A percentile compares a stretch with the other conserved stretches of the same genome.
phyloP scores from a whole-genome alignment of 2,797 vertebrate genomes.

The Xyrichtys novacula region DNA sequence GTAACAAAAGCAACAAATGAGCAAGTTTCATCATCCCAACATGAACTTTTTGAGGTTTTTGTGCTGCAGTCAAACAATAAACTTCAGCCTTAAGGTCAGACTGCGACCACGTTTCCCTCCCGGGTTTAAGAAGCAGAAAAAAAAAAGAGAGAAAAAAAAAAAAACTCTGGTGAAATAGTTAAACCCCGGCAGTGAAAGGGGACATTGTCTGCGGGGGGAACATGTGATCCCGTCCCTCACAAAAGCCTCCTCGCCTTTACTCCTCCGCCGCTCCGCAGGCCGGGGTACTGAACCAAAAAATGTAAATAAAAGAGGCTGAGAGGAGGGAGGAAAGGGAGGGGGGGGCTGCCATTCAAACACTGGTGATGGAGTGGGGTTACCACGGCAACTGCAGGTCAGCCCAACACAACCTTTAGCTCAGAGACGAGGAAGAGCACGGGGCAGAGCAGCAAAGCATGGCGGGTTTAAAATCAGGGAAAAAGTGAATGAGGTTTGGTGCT shows the following conservation, averaged over 20 bases:
- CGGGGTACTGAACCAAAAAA: slow-evolving; percentile 68
- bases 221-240: slow-evolving; percentile 66
- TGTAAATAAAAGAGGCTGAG: slow-evolving; percentile 58
- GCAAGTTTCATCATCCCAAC: slow-evolving; percentile 9
- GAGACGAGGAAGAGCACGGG: slow-evolving; percentile 1
- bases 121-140: slow-evolving; percentile 1
- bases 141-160: slow-evolving; percentile 9
- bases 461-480: slow-evolving; percentile 11
- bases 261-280: slow-evolving; percentile 42
- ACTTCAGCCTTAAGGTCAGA: slow-evolving; percentile 25
- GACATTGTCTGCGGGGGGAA: slow-evolving; percentile 70
- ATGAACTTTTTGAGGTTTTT: neutral
- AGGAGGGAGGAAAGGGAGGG: slow-evolving; percentile 1
- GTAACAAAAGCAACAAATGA: slow-evolving; percentile 22
- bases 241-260: slow-evolving; percentile 56
- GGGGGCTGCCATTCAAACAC: slow-evolving; percentile 76
- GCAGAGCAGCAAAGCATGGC: no score
- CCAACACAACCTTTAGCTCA: slow-evolving; percentile 79
- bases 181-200: slow-evolving; percentile 67
- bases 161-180: slow-evolving; percentile 41
- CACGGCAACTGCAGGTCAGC: slow-evolving; percentile 84
- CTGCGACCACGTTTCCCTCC: slow-evolving; percentile 13
- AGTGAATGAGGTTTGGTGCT: slow-evolving; percentile 25
- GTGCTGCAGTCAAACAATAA: slow-evolving; percentile 24
- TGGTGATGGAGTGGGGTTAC: slow-evolving; percentile 78